Conservation (phyloP, 2,888 invertebrate species). For the Ypsolopha sequella region DNA sequence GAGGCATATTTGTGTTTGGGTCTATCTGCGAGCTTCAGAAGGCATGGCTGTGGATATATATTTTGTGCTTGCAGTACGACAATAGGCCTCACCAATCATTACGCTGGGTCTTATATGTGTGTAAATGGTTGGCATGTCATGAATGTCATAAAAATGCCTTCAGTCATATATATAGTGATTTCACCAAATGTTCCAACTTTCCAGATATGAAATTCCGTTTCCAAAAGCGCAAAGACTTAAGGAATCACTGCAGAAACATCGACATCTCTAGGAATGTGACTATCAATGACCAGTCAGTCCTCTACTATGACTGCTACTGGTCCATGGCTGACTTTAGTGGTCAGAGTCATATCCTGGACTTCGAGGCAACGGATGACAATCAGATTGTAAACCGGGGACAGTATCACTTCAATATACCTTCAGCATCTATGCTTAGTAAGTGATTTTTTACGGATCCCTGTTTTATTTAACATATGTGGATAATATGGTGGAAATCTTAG, state of each 20-base stretch:
- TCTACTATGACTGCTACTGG: conserved; percentile 62
- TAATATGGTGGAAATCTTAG: too few relatives aligned
- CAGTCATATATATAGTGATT: not conserved
- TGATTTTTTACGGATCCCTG: conserved; percentile 10
- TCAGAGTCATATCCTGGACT: conserved; percentile 48
- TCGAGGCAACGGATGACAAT: conserved; percentile 47
- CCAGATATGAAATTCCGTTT: conserved; percentile 60
- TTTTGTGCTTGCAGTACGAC: too few relatives aligned
- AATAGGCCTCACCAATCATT: too few relatives aligned
- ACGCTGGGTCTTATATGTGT: too few relatives aligned
- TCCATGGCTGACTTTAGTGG: conserved; percentile 34
- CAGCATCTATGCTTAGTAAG: conserved; percentile 55
- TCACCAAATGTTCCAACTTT: conserved; percentile 14
- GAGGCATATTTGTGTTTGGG: too few relatives aligned
- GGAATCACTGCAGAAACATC: conserved; percentile 53
- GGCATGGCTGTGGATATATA: too few relatives aligned
- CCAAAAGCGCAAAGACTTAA: conserved; percentile 26
- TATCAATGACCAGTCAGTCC: conserved; percentile 45
- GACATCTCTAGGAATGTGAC: conserved; percentile 43
- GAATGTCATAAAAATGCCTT: too few relatives aligned
- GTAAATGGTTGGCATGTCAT: too few relatives aligned
- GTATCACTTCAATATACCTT: conserved; percentile 56
- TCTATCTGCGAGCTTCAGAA: too few relatives aligned
- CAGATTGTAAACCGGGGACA: conserved; percentile 43
- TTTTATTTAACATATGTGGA: not conserved